A percentile compares a stretch with the other conserved stretches of the same genome.
phyloP scores from a whole-genome alignment of 1,140 invertebrate genomes.

The Drosophila pandora region DNA sequence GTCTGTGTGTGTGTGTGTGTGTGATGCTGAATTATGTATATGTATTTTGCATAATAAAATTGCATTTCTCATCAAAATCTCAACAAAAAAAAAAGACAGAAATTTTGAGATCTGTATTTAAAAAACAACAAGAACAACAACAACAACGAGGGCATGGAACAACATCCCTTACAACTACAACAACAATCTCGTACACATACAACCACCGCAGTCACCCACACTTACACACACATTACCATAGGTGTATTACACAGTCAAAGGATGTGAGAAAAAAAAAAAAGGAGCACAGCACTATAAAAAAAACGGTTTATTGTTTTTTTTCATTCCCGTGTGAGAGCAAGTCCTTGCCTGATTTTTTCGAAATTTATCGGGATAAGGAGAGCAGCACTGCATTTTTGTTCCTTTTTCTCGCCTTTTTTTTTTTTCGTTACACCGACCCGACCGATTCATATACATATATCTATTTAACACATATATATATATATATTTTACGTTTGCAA shows the following conservation, averaged over 20 bases:
- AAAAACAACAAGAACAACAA: slow-evolving; percentile 1
- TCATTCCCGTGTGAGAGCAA: neutral
- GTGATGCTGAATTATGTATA: slow-evolving; percentile 30
- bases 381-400: slow-evolving; percentile 3
- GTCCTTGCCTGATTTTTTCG: neutral
- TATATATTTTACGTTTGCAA: slow-evolving; percentile 14
- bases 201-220: slow-evolving; percentile 5
- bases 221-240: slow-evolving; percentile 7
- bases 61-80: neutral
- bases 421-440: slow-evolving; percentile 20
- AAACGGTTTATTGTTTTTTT: neutral
- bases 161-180: slow-evolving; percentile 37
- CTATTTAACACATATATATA: neutral
- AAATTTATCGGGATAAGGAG: neutral
- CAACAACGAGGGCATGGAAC: slow-evolving; percentile 11
- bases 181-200: slow-evolving; percentile 31
- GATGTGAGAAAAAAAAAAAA: slow-evolving; percentile 25
- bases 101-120: slow-evolving; percentile 30
- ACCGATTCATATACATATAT: slow-evolving; percentile 11
- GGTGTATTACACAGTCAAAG: neutral
- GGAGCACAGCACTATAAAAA: slow-evolving; percentile 14
- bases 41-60: slow-evolving; percentile 8
- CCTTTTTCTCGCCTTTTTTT: neutral
- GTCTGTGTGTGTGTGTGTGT: no score
- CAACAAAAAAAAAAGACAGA: neutral